Percentiles rank a stretch among this genome's conserved stretches.
Conservation (phyloP, 2,888 invertebrate genomes). For the Psococerastis gibbosa region DNA sequence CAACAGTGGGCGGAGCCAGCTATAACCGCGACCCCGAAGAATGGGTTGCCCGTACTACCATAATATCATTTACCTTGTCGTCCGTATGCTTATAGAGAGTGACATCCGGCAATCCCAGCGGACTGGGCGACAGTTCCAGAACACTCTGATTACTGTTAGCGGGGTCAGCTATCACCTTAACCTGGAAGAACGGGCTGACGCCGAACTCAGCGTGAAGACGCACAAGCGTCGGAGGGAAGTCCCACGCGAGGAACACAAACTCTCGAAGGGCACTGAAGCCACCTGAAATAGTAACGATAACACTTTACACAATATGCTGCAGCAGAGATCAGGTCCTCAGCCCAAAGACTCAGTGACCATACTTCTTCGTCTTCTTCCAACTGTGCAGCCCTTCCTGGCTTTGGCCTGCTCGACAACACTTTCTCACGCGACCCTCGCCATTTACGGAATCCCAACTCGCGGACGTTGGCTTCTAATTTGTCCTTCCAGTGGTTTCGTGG, state of each 20-base stretch:
- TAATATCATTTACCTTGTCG: background rate
- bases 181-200: conserved; percentile 31
- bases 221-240: conserved; percentile 24
- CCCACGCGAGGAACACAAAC: conserved; percentile 27
- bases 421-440: too few species aligned
- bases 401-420: too few species aligned
- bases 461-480: too few species aligned
- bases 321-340: too few species aligned
- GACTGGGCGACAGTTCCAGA: conserved; percentile 31
- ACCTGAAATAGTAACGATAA: conserved; percentile 23
- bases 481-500: too few species aligned
- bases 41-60: too few species aligned
- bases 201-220: conserved; percentile 30
- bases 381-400: too few species aligned
- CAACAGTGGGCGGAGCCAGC: too few species aligned
- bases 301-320: background rate
- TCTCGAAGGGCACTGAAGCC: conserved; percentile 32
- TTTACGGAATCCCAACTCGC: too few species aligned
- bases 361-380: too few species aligned
- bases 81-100: background rate
- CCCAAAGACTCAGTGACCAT: too few species aligned
- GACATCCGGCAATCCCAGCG: conserved; percentile 32
- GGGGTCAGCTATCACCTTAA: conserved; percentile 32
- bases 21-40: too few species aligned
- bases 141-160: conserved; percentile 26